Evolutionary conservation across 2,113 vertebrate genomes (phyloP), one percentile per base, ranked within the genome.

Genomic region (Hystrix cristata): DNA sequence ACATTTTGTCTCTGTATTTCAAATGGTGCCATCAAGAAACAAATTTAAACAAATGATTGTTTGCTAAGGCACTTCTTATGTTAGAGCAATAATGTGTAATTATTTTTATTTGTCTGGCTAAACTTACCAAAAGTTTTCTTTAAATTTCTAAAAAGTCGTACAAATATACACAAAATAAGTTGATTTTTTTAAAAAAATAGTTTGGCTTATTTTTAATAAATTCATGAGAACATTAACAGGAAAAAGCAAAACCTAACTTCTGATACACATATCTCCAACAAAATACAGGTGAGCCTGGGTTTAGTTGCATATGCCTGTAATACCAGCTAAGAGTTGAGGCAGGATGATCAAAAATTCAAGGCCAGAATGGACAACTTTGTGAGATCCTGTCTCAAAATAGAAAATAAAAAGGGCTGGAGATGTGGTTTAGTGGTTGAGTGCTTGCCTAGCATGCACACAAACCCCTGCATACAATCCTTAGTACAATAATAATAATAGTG

Each of bases 71-170:
- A 8, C 5, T 81, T 69, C 9, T 80, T 57, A 8, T 21, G 10
- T 72, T 57, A 82, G 21, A 51, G 81, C 55, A 84, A 5, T 87
- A 62, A 14, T 64, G 9, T n/a, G 2, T 29, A 51, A 23, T 5
- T 23, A 34, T 60, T 25, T n/a, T 60, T 78, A 82, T 72, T 69
- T 48, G 91, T 31, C 15, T 62, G 21, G 1, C 46, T 64, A 59
- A 84, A 15, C 25, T 15, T 10, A 80, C 19, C 18, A 64, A 88
- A 43, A 27, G 16, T 78, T 85, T 46, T 93, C 53, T 72, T 2
- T 71, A 78, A 94, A 95, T 74, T 19, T 80, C 83, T 43, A 81
- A 64, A 96, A 97, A 51, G 11, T 48, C 62, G 48, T 14, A 59
- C 11, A 78, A 71, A 86, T 81, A 13, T 64, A 43, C 5, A 62